A percentile compares a stretch with the other conserved stretches of the same genome.
These are phyloP conservation scores for Gymnodraco acuticeps DNA, from an alignment of 2,797 vertebrate species.

Conservation along the genomic window DNA sequence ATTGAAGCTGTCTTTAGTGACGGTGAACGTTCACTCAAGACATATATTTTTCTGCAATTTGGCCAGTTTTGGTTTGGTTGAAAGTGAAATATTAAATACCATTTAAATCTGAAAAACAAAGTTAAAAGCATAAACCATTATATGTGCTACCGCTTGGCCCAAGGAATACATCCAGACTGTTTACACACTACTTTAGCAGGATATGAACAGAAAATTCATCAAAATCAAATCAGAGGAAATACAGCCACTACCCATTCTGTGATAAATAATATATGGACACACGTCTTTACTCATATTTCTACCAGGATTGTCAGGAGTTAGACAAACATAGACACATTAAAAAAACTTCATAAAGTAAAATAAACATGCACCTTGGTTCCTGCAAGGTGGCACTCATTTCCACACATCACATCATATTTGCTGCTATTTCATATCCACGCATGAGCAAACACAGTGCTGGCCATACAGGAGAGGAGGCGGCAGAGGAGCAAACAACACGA, in stretches of 20 bases:
- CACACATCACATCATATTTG: constrained; percentile 79
- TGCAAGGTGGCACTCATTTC: constrained; percentile 65
- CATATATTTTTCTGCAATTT: background rate
- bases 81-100: constrained; percentile 7
- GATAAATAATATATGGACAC: constrained; percentile 47
- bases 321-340: constrained; percentile 39
- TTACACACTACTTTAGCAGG: background rate
- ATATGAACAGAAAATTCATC: constrained; percentile 40
- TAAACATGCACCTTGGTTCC: constrained; percentile 55
- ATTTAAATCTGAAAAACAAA: constrained; percentile 1
- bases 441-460: constrained; percentile 78
- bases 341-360: constrained; percentile 57
- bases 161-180: background rate
- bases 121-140: background rate
- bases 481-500: constrained; percentile 76
- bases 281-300: constrained; percentile 29
- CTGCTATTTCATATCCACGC: constrained; percentile 76
- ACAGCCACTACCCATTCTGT: constrained; percentile 26
- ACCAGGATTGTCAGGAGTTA: constrained; percentile 47
- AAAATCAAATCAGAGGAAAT: constrained; percentile 47
- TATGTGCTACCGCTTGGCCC: background rate
- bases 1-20: background rate
- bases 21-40: background rate
- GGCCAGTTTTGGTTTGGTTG: background rate
- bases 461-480: constrained; percentile 73